Conservation (phyloP, 2,888 invertebrate genomes). For the Diadegma fenestrale region DNA sequence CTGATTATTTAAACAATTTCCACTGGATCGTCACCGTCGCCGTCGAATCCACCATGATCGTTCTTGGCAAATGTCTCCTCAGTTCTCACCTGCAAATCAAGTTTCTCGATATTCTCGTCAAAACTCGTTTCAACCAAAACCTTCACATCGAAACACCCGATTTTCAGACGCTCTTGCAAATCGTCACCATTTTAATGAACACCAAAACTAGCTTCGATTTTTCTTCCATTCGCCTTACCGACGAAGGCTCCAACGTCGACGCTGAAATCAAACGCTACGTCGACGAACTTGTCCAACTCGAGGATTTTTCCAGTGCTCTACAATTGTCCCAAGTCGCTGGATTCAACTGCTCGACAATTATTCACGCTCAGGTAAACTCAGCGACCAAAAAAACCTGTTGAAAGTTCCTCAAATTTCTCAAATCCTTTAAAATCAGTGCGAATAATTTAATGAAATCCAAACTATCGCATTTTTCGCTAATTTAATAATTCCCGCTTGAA, state of each 20-base stretch:
- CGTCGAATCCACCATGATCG: conserved; percentile 87
- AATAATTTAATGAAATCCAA: no score
- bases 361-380: conserved; percentile 79
- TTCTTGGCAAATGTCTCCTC: conserved; percentile 87
- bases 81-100: conserved; percentile 89
- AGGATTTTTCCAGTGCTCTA: conserved; percentile 87
- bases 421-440: no score
- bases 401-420: background rate
- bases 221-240: conserved; percentile 84
- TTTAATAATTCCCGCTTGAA: no score
- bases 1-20: conserved; percentile 86
- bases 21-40: conserved; percentile 87
- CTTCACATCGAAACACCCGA: conserved; percentile 83
- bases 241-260: conserved; percentile 86
- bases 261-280: conserved; percentile 87
- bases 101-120: conserved; percentile 86
- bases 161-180: conserved; percentile 85
- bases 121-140: conserved; percentile 76
- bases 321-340: conserved; percentile 86
- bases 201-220: conserved; percentile 87
- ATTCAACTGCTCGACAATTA: conserved; percentile 77
- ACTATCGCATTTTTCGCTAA: no score
- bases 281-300: conserved; percentile 85
- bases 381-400: background rate
- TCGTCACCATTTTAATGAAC: conserved; percentile 87